Percentiles rank a stretch among this genome's conserved stretches.
Conservation (phyloP, 2,797 vertebrate genomes). For the Oophaga sylvatica region DNA sequence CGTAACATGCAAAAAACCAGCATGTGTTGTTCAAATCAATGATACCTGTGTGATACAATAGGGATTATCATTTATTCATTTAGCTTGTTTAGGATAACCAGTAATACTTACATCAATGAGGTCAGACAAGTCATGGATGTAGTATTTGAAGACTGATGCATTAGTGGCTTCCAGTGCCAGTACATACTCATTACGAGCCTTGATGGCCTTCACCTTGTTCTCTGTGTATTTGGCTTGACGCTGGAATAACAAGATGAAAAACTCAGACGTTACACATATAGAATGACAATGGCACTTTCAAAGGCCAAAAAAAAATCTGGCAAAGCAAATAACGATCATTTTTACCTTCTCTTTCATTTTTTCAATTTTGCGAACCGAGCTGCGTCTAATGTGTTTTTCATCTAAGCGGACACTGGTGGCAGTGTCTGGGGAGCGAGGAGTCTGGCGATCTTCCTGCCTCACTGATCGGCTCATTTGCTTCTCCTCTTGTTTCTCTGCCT, state of each 20-base stretch:
- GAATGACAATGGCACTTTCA: background rate
- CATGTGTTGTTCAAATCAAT: background rate
- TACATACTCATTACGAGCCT: conserved; percentile 96
- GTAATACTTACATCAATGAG: conserved; percentile 92
- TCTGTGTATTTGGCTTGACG: conserved; percentile 98
- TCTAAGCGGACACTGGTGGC: conserved; percentile 86
- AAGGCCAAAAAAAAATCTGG: background rate
- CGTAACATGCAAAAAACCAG: too few relatives aligned
- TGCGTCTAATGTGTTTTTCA: conserved; percentile 92
- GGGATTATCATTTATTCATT: background rate
- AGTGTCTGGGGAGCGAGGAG: conserved; percentile 91
- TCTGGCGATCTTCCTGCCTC: conserved; percentile 91
- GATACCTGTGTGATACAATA: background rate
- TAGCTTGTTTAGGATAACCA: conserved; percentile 15
- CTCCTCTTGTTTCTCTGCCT: conserved; percentile 98
- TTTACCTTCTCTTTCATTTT: conserved; percentile 99
- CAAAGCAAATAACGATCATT: background rate
- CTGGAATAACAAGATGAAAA: conserved; percentile 72
- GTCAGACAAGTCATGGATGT: conserved; percentile 97
- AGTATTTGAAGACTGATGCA: conserved; percentile 97
- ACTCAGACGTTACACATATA: background rate
- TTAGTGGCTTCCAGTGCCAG: conserved; percentile 95
- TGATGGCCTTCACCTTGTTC: conserved; percentile 96
- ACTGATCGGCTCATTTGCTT: conserved; percentile 95
- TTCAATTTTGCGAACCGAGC: conserved; percentile 97